Conservation (phyloP, 2,888 invertebrate species). For the Papilio gigon region DNA sequence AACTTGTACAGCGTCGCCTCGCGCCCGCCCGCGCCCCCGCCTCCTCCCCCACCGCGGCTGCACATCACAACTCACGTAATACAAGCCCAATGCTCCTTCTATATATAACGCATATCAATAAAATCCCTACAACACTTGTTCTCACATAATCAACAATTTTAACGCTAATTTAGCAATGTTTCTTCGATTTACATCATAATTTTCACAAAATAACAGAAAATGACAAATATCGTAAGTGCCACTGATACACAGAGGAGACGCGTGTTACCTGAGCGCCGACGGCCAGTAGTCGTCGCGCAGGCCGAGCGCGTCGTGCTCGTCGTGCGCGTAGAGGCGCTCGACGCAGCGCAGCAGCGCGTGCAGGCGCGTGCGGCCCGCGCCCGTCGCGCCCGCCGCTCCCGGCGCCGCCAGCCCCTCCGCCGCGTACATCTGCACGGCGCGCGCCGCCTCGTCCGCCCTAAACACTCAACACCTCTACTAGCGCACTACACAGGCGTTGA, state of each 20-base stretch:
- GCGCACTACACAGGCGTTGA: neutral
- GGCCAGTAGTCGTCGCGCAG: constrained; percentile 93
- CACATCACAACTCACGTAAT: neutral
- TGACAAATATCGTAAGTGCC: too few species aligned
- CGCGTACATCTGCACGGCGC: constrained; percentile 87
- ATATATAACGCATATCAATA: too few species aligned
- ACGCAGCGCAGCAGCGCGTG: constrained; percentile 91
- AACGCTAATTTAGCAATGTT: too few species aligned
- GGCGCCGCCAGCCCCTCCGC: constrained; percentile 91
- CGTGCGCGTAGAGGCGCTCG: constrained; percentile 88
- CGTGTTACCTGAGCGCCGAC: constrained; percentile 84
- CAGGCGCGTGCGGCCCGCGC: constrained; percentile 86
- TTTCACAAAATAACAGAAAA: too few species aligned
- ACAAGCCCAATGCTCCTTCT: too few species aligned
- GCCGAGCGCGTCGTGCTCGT: constrained; percentile 88
- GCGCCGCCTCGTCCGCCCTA: constrained; percentile 93
- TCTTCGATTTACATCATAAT: too few species aligned
- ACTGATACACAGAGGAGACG: too few species aligned
- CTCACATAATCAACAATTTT: too few species aligned
- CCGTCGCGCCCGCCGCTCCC: constrained; percentile 66
- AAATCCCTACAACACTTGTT: too few species aligned
- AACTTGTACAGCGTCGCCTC: constrained; percentile 94
- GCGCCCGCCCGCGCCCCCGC: constrained; percentile 74
- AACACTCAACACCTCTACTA: neutral
- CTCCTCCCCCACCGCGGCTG: constrained; percentile 43